These are phyloP conservation scores for Harpagoxenus sublaevis DNA, from an alignment of 2,888 invertebrate species.

Conservation along the genomic window DNA sequence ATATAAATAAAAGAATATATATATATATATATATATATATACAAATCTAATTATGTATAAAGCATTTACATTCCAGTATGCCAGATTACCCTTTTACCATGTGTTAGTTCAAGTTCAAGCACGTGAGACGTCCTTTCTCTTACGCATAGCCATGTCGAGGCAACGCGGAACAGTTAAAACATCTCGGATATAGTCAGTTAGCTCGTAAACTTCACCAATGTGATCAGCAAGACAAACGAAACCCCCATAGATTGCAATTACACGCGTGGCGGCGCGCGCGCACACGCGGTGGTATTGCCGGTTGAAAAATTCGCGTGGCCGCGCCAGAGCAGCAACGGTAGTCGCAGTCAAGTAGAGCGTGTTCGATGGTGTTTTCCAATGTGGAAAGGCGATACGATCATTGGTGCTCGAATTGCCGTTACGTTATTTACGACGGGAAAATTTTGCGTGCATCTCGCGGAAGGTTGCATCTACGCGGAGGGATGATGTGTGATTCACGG, in stretches of 20 bases:
- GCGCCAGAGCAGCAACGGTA: conserved; percentile 65
- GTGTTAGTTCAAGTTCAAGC: conserved; percentile 22
- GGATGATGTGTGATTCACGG: neutral
- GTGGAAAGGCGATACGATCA: conserved; percentile 63
- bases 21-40: neutral
- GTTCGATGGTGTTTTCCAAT: conserved; percentile 63
- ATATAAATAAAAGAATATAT: neutral
- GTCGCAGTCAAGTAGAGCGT: conserved; percentile 73
- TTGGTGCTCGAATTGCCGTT: conserved; percentile 63
- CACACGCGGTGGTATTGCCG: conserved; percentile 32
- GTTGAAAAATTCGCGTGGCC: conserved; percentile 56
- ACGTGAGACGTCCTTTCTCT: conserved; percentile 30
- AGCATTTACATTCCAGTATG: neutral
- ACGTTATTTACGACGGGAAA: conserved; percentile 34
- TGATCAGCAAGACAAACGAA: conserved; percentile 47
- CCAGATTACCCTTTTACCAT: neutral
- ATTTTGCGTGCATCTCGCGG: conserved; percentile 20
- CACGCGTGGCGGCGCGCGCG: conserved; percentile 23
- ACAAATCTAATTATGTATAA: neutral
- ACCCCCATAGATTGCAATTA: conserved; percentile 38
- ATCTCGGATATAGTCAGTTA: conserved; percentile 22
- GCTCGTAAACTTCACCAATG: conserved; percentile 7
- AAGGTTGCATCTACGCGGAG: neutral
- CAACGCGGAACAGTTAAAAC: conserved; percentile 40
- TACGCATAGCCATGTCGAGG: conserved; percentile 2